Percentiles rank a stretch among this genome's conserved stretches.
Conservation (phyloP, 1,140 invertebrate species). For the Vollenhovia emeryi region DNA sequence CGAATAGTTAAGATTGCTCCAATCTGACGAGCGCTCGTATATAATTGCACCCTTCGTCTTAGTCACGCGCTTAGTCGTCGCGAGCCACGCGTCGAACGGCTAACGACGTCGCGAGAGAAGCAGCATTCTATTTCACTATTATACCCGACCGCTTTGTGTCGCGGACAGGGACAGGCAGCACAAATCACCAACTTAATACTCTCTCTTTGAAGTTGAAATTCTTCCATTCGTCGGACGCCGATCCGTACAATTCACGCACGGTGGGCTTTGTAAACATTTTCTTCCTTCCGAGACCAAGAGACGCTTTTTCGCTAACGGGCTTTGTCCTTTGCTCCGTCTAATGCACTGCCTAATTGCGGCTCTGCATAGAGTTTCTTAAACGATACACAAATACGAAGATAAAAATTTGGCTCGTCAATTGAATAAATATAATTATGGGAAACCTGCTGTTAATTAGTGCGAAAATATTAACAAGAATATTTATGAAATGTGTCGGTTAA, state of each 20-base stretch:
- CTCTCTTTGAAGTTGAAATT: constrained; percentile 50
- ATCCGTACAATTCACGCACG: constrained; percentile 45
- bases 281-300: constrained; percentile 8
- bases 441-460: neutral
- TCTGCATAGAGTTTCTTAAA: neutral
- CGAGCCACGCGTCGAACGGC: constrained; percentile 19
- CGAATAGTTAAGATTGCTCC: constrained; percentile 2
- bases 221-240: constrained; percentile 48
- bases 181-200: constrained; percentile 55
- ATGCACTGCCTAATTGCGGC: constrained; percentile 40
- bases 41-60: neutral
- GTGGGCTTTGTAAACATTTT: constrained; percentile 50
- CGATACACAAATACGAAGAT: neutral
- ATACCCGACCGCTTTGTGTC: constrained; percentile 33
- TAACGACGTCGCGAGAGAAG: constrained; percentile 23
- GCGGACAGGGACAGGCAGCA: constrained; percentile 7
- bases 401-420: neutral
- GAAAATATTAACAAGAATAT: neutral
- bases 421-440: neutral
- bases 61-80: constrained; percentile 2
- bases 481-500: neutral
- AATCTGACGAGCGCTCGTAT: neutral
- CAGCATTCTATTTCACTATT: constrained; percentile 25
- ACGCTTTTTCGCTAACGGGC: constrained; percentile 31
- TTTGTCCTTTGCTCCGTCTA: constrained; percentile 22